A percentile compares a stretch with the other conserved stretches of the same genome.
Conservation (phyloP, 2,888 invertebrate species). For the Pachycephus smyrnensis region DNA sequence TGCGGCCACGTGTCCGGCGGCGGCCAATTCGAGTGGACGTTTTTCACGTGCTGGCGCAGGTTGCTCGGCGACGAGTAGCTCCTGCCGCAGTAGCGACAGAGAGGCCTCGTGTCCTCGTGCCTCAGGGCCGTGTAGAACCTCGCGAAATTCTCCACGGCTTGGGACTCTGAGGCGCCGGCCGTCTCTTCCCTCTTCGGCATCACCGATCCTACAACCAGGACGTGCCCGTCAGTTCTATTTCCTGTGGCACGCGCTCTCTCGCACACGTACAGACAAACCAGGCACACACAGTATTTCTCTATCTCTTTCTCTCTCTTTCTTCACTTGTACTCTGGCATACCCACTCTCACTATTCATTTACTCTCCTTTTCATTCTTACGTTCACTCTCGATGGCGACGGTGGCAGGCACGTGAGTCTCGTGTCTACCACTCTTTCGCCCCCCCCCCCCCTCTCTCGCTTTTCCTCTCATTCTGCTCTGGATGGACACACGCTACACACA, state of each 20-base stretch:
- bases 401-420: neutral
- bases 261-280: conserved; percentile 1
- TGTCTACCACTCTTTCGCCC: conserved; percentile 21
- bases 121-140: conserved; percentile 63
- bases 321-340: neutral
- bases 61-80: conserved; percentile 81
- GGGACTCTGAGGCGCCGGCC: conserved; percentile 48
- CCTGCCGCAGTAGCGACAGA: conserved; percentile 79
- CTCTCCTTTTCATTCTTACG: conserved; percentile 13
- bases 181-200: conserved; percentile 62
- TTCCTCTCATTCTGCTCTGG: conserved; percentile 21
- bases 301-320: conserved; percentile 7
- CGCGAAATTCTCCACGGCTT: conserved; percentile 62
- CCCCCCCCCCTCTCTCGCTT: conserved; percentile 24
- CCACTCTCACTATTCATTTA: conserved; percentile 1
- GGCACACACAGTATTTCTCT: conserved; percentile 35
- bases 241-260: neutral
- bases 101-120: conserved; percentile 70
- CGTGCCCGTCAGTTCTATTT: conserved; percentile 52
- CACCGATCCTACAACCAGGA: conserved; percentile 64
- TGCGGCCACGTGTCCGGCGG: conserved; percentile 79
- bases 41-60: conserved; percentile 82
- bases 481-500: conserved; percentile 29
- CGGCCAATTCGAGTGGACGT: conserved; percentile 78
- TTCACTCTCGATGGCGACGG: neutral